Conservation (phyloP, 2,888 invertebrate genomes). For the Cantharis rufa region DNA sequence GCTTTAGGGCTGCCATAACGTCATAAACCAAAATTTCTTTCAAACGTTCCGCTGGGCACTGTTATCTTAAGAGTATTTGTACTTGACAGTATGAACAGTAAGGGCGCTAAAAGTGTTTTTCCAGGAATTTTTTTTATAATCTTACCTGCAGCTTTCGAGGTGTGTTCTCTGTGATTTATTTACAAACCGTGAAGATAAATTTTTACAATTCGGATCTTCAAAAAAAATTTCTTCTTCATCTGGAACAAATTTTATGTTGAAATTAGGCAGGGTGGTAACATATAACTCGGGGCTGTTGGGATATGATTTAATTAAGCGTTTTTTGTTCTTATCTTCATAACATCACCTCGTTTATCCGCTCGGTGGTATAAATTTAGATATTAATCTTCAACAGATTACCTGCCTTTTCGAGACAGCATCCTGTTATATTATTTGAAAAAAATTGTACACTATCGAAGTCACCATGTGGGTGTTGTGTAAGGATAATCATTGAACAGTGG, state of each 20-base stretch:
- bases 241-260: neutral
- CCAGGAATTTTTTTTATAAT: slow-evolving; percentile 8
- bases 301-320: neutral
- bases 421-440: neutral
- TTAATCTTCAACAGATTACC: neutral
- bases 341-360: neutral
- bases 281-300: neutral
- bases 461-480: slow-evolving; percentile 8
- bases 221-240: neutral
- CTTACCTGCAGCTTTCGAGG: slow-evolving; percentile 8
- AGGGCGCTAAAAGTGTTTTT: slow-evolving; percentile 14
- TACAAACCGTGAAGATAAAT: neutral
- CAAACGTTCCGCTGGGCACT: neutral
- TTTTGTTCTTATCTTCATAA: neutral
- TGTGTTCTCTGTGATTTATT: neutral
- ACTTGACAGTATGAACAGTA: slow-evolving; percentile 15
- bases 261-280: neutral
- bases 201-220: neutral
- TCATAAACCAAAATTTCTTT: slow-evolving; percentile 17
- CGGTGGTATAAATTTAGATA: neutral
- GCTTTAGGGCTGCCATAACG: neutral
- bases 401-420: neutral
- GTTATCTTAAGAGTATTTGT: slow-evolving; percentile 16
- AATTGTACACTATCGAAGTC: neutral
- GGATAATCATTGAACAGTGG: slow-evolving; percentile 33